Percentiles rank a stretch among this genome's conserved stretches.
phyloP scores from a whole-genome alignment of 2,113 vertebrate species.

The Pholis gunnellus region DNA sequence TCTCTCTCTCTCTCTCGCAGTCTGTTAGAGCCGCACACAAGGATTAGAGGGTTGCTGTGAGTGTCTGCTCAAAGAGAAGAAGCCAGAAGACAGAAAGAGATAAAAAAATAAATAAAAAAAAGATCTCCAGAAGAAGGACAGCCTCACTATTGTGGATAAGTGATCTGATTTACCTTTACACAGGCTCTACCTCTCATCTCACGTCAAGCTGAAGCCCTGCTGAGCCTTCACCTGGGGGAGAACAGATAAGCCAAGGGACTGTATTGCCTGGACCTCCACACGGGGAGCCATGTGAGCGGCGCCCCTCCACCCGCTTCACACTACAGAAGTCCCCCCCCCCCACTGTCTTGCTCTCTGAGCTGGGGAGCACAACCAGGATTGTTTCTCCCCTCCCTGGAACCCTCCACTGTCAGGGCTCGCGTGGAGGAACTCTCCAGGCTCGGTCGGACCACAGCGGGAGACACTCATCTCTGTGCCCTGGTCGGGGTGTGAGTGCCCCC shows the following conservation, averaged over 20 bases:
- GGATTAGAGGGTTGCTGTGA: conserved; percentile 82
- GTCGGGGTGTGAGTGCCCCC: conserved; percentile 78
- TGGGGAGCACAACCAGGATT: conserved; percentile 72
- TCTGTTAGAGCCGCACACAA: conserved; percentile 81
- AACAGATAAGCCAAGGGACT: conserved; percentile 73
- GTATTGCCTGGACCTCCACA: conserved; percentile 76
- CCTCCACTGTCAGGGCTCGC: conserved; percentile 55
- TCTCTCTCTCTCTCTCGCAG: conserved; percentile 66
- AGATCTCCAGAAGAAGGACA: conserved; percentile 51
- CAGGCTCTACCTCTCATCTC: conserved; percentile 30
- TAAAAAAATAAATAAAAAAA: conserved; percentile 27
- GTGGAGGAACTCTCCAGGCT: conserved; percentile 65
- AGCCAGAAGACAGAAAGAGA: conserved; percentile 61
- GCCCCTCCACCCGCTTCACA: conserved; percentile 65
- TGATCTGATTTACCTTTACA: conserved; percentile 50
- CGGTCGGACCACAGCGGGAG: conserved; percentile 55
- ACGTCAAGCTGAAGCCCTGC: conserved; percentile 38
- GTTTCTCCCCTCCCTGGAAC: conserved; percentile 38
- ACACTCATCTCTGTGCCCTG: conserved; percentile 71
- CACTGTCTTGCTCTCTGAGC: conserved; percentile 50
- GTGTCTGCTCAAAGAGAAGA: conserved; percentile 76
- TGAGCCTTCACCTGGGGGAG: conserved; percentile 69
- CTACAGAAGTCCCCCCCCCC: conserved; percentile 44
- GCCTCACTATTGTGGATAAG: conserved; percentile 61
- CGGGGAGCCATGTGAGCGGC: conserved; percentile 84